Conservation (phyloP, 2,888 invertebrate species). For the Digitonthophagus gazella region DNA sequence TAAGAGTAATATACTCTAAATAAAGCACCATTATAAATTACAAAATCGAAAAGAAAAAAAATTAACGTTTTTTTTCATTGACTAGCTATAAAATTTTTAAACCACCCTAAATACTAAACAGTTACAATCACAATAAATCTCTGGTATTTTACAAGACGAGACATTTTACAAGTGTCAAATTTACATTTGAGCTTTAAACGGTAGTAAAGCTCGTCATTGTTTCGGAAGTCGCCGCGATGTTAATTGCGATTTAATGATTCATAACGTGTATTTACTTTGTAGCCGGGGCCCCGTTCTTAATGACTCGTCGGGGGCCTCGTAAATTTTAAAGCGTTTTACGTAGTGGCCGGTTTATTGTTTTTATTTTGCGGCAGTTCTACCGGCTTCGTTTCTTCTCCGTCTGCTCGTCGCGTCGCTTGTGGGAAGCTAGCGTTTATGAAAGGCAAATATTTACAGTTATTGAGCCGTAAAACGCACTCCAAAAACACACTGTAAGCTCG, state of each 20-base stretch:
- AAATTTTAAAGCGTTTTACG: slow-evolving; percentile 34
- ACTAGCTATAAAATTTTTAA: no score
- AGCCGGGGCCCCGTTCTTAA: slow-evolving; percentile 29
- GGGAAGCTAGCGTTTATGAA: not conserved
- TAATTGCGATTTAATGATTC: slow-evolving; percentile 39
- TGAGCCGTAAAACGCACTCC: not conserved
- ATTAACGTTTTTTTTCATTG: no score
- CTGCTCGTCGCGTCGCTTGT: not conserved
- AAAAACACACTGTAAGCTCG: not conserved
- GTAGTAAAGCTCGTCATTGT: slow-evolving; percentile 31
- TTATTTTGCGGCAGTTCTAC: slow-evolving; percentile 19
- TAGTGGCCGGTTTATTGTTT: slow-evolving; percentile 26
- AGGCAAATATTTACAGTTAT: not conserved
- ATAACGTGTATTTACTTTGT: slow-evolving; percentile 38
- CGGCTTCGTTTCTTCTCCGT: not conserved
- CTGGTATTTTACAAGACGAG: no score
- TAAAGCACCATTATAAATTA: no score
- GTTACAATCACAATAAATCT: no score
- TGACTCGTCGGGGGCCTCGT: slow-evolving; percentile 29
- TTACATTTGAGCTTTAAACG: slow-evolving; percentile 31
- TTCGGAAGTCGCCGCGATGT: slow-evolving; percentile 38
- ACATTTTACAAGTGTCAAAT: slow-evolving; percentile 32
- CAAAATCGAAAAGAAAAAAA: no score
- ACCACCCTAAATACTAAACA: no score
- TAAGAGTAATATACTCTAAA: no score